A percentile compares a stretch with the other conserved stretches of the same genome.
These are phyloP conservation scores for Champsocephalus gunnari DNA, from an alignment of 2,797 vertebrate genomes.

Conservation along the genomic window DNA sequence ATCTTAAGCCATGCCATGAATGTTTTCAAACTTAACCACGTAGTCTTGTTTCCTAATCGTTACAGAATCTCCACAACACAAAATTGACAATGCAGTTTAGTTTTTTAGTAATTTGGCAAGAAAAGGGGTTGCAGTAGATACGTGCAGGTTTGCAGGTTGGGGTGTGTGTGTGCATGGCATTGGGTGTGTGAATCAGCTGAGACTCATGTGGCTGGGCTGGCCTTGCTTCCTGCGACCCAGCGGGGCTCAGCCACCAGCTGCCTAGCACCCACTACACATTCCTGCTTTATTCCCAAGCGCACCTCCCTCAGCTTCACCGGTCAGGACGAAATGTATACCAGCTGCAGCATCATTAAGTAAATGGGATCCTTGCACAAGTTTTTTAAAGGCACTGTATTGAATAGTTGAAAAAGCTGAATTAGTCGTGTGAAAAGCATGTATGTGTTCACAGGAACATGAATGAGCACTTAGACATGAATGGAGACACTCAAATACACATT, in stretches of 20 bases:
- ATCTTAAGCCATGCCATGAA: too few species aligned
- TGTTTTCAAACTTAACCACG: too few species aligned
- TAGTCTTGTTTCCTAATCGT: too few species aligned
- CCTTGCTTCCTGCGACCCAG: conserved; percentile 79
- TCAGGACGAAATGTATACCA: conserved; percentile 76
- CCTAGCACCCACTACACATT: conserved; percentile 83
- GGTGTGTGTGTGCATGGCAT: conserved; percentile 41
- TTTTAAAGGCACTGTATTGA: conserved; percentile 48
- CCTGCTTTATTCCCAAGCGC: conserved; percentile 82
- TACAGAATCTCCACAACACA: too few species aligned
- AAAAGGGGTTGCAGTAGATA: conserved; percentile 16
- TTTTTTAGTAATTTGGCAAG: too few species aligned
- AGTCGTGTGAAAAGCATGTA: conserved; percentile 25
- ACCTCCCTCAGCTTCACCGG: conserved; percentile 54
- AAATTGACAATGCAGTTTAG: too few species aligned
- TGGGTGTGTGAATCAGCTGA: conserved; percentile 83
- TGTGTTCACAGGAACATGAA: neutral
- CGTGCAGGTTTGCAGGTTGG: conserved; percentile 20
- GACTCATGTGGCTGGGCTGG: conserved; percentile 83
- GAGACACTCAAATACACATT: neutral
- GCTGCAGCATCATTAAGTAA: conserved; percentile 72
- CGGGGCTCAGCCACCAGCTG: conserved; percentile 79
- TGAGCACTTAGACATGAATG: neutral
- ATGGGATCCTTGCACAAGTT: conserved; percentile 58
- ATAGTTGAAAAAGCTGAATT: conserved; percentile 38